phyloP scores from a whole-genome alignment of 2,888 invertebrate genomes.

The Gisinianus flammeolus region DNA sequence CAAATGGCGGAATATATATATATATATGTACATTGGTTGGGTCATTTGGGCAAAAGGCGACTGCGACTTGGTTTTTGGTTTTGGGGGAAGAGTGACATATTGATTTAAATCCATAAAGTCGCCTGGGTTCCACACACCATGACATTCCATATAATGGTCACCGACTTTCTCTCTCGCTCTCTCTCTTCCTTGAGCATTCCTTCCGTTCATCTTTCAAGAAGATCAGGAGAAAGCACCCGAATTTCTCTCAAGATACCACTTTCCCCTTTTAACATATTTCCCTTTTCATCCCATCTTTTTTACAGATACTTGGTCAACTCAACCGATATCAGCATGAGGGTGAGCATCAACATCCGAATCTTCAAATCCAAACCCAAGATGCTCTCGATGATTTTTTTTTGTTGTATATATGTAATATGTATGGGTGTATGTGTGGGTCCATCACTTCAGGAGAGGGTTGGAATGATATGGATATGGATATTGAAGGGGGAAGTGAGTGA shows the following conservation, averaged over 20 bases:
- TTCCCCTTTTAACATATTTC: too few relatives aligned
- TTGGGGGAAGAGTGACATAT: constrained; percentile 17
- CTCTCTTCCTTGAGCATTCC: neutral
- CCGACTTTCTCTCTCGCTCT: too few relatives aligned
- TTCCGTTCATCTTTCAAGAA: neutral
- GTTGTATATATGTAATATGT: neutral
- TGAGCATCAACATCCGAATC: too few relatives aligned
- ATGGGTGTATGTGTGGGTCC: neutral
- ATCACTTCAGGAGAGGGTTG: too few relatives aligned
- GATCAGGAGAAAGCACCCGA: too few relatives aligned
- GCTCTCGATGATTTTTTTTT: neutral
- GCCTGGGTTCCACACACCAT: neutral
- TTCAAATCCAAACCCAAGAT: too few relatives aligned
- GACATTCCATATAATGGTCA: neutral
- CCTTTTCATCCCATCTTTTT: too few relatives aligned
- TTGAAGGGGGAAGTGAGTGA: too few relatives aligned
- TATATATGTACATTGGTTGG: neutral
- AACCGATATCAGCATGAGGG: neutral
- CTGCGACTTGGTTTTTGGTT: neutral
- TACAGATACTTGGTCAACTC: neutral
- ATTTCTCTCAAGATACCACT: too few relatives aligned
- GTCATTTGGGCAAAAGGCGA: constrained; percentile 17
- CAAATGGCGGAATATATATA: neutral
- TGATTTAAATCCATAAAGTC: constrained; percentile 18
- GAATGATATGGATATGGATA: too few relatives aligned